phyloP scores from a whole-genome alignment of 1,140 invertebrate species.

The Cotesia typhae region DNA sequence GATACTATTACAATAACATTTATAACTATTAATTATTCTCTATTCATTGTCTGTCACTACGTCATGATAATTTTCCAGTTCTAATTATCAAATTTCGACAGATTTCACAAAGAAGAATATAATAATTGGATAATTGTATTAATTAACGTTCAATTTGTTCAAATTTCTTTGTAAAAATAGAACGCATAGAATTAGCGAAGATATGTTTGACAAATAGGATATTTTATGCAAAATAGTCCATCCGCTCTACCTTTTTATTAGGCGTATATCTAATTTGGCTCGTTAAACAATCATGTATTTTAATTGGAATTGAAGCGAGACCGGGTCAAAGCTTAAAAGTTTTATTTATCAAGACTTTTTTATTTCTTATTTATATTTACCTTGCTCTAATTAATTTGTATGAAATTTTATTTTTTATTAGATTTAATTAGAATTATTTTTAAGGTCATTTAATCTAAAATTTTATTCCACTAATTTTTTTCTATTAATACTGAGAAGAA shows the following conservation, averaged over 20 bases:
- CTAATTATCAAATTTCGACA: too few relatives aligned
- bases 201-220: conserved; percentile 2
- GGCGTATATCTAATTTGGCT: conserved; percentile 59
- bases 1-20: background rate
- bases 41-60: too few relatives aligned
- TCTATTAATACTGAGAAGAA: too few relatives aligned
- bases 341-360: conserved; percentile 4
- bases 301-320: conserved; percentile 53
- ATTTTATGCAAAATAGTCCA: conserved; percentile 29
- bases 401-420: too few relatives aligned
- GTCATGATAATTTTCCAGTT: too few relatives aligned
- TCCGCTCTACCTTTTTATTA: conserved; percentile 35
- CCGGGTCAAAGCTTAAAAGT: background rate
- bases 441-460: background rate
- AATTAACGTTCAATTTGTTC: background rate
- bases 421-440: too few relatives aligned
- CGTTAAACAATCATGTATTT: conserved; percentile 62
- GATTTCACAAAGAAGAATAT: background rate
- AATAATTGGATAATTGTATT: background rate
- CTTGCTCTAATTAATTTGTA: too few relatives aligned
- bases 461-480: background rate
- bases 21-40: background rate
- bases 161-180: background rate
- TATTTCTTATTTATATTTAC: conserved; percentile 6
- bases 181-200: background rate